These are phyloP conservation scores for Argyrosomus japonicus DNA, from an alignment of 2,113 vertebrate species.

Conservation along the genomic window DNA sequence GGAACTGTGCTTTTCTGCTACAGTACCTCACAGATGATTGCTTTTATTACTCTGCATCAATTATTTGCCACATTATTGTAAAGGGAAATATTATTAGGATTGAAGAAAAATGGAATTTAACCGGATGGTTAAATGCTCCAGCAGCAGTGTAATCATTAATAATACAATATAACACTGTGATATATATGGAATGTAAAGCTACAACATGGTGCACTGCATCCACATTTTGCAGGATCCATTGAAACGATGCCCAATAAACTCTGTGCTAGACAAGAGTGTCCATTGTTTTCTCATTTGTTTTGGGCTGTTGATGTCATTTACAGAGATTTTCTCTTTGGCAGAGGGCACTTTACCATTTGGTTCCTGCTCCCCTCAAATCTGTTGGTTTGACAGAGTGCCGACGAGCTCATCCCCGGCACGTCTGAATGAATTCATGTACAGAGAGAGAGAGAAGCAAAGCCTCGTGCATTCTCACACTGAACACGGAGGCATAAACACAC, in stretches of 20 bases:
- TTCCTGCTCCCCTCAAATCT: conserved; percentile 52
- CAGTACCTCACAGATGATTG: not conserved
- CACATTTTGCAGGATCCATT: not conserved
- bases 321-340: conserved; percentile 34
- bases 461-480: not conserved
- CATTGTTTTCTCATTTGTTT: conserved; percentile 4
- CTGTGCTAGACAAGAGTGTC: not conserved
- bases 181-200: not conserved
- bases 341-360: conserved; percentile 44
- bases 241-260: conserved; percentile 7
- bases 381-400: conserved; percentile 53
- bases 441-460: not conserved
- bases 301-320: conserved; percentile 47
- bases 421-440: conserved; percentile 10
- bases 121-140: not conserved
- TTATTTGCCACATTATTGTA: not conserved
- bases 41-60: not conserved
- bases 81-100: not conserved
- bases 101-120: not conserved
- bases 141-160: not conserved
- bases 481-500: not conserved
- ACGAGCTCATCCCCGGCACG: conserved; percentile 1
- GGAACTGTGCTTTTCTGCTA: not conserved
- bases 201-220: not conserved
- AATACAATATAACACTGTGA: not conserved